Evolutionary conservation across 2,113 vertebrate species (phyloP).

Genomic region (Microcebus jonahi): DNA sequence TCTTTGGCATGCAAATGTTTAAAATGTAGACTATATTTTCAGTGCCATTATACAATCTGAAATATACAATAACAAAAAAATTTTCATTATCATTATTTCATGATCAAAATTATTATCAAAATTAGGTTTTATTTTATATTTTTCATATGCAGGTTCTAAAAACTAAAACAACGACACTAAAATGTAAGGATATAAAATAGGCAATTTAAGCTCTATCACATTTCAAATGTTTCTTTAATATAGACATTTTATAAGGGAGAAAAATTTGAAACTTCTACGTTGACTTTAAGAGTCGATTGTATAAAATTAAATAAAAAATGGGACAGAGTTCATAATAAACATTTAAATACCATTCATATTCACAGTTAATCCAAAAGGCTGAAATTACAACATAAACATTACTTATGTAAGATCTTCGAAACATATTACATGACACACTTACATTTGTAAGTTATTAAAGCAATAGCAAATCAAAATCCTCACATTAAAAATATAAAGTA

Average conservation of each 20-base stretch:
- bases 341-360: constrained; percentile 29
- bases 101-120: constrained; percentile 21
- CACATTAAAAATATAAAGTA: constrained; percentile 23
- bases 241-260: not conserved
- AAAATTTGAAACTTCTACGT: not conserved
- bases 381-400: constrained; percentile 14
- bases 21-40: not conserved
- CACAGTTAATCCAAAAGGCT: not conserved
- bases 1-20: not conserved
- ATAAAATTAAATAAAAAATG: constrained; percentile 30
- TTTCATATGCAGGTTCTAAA: constrained; percentile 17
- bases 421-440: not conserved
- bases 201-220: not conserved
- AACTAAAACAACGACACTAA: not conserved
- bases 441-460: constrained; percentile 38
- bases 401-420: constrained; percentile 31
- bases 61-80: not conserved
- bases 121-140: not conserved
- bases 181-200: not conserved
- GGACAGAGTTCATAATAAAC: not conserved
- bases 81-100: not conserved
- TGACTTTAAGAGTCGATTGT: not conserved
- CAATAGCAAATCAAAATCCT: constrained; percentile 22
- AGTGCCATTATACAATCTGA: not conserved
- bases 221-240: constrained; percentile 46